Evolutionary conservation across 2,113 vertebrate genomes (phyloP).

Genomic region (Aplodontia rufa): DNA sequence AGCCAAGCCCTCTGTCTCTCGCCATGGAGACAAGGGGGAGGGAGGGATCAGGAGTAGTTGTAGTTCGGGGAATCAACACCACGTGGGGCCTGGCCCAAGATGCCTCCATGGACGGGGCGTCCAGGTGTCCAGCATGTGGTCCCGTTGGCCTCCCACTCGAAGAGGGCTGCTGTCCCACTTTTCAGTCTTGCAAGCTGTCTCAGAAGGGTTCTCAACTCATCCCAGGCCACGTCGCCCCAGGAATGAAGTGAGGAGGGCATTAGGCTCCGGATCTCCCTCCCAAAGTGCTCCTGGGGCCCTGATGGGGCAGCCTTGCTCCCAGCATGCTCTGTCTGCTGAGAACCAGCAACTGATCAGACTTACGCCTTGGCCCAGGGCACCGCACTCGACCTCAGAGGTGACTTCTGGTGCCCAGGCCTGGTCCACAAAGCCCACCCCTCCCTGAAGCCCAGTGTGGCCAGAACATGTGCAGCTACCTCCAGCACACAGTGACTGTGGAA

Average conservation of each 20-base stretch:
- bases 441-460: not conserved
- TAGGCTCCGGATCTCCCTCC: not conserved
- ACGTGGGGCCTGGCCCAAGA: fast-evolving
- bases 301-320: not conserved
- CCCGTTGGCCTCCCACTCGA: not conserved
- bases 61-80: not conserved
- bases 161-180: fast-evolving
- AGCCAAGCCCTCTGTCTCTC: constrained; percentile 52
- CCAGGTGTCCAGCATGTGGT: fast-evolving
- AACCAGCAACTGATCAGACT: too few species aligned
- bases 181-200: not conserved
- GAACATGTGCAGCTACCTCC: too few species aligned
- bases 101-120: fast-evolving
- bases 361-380: not conserved
- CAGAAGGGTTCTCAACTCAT: fast-evolving
- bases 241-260: too few species aligned
- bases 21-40: not conserved
- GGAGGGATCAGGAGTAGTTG: not conserved
- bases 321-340: fast-evolving
- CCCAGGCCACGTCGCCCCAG: not conserved
- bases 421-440: not conserved
- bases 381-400: not conserved
- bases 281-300: not conserved
- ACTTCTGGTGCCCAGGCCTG: not conserved
- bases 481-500: not conserved